Conservation (phyloP, 2,888 invertebrate genomes). For the Stegana nigrithorax region DNA sequence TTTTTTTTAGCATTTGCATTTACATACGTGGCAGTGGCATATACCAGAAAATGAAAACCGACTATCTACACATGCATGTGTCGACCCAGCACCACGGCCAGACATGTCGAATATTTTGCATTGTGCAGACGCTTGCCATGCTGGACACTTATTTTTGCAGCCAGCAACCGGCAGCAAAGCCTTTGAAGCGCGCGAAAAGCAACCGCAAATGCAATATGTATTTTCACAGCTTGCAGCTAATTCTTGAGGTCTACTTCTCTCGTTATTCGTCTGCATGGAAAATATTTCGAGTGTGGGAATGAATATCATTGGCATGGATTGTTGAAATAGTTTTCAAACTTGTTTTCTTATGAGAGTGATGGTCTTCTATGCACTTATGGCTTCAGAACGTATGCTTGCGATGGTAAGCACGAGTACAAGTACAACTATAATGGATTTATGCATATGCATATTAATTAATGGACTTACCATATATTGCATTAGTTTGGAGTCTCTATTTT, state of each 20-base stretch:
- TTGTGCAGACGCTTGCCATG: neutral
- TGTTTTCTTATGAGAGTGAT: too few species aligned
- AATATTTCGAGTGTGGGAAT: slow-evolving; percentile 56
- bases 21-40: neutral
- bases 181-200: slow-evolving; percentile 46
- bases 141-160: neutral
- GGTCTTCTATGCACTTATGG: too few species aligned
- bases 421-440: slow-evolving; percentile 47
- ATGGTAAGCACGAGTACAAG: neutral
- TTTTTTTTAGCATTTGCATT: slow-evolving; percentile 16
- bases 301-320: slow-evolving; percentile 2
- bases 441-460: too few species aligned
- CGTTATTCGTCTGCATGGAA: slow-evolving; percentile 36
- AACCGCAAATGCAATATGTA: slow-evolving; percentile 58
- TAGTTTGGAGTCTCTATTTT: too few species aligned
- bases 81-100: neutral
- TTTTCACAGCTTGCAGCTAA: slow-evolving; percentile 61
- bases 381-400: neutral
- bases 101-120: neutral
- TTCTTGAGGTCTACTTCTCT: slow-evolving; percentile 44
- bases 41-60: too few species aligned
- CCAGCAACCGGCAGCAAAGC: slow-evolving; percentile 41
- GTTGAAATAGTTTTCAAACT: slow-evolving; percentile 1
- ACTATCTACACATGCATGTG: too few species aligned
- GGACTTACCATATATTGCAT: too few species aligned